Evolutionary conservation across 2,888 invertebrate species (phyloP), one percentile per base, ranked within the genome.

Genomic region (Tetanocera ferruginea): DNA sequence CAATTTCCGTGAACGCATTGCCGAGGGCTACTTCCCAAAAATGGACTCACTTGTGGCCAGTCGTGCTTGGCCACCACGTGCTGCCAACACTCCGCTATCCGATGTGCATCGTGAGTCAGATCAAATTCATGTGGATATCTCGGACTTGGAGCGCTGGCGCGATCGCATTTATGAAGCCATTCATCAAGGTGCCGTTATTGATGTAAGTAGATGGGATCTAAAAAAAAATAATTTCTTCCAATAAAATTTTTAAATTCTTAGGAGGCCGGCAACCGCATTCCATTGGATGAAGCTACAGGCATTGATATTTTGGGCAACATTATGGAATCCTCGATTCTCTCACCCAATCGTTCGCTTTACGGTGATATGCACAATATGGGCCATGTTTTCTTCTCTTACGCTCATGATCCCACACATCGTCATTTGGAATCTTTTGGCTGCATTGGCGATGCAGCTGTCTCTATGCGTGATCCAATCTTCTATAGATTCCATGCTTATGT

Each of bases 401-500:
- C 93, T 3, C 96, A 96, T 85, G 96, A 97, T 88, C 96, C 96
- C 0, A 95, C 95, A 87, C 93, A 94, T 86, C 87, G 89, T 70
- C 87, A 87, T 76, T 86, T 95, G 94, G 96, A 96, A 90, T 92
- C 93, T 69, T 94, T 94, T 84, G 94, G 94, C 55, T 94, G 95
- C 34, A 96, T 96, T 92, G 96, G 95, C 0, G 96, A 96, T 86
- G 93, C 95, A 0, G 93, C 95, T 0, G 96, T 96, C 0, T 95
- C 96, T 0, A 96, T 96, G 96, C 91, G 96, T 2, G 97, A 97
- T 89, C 96, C 96, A 0, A 90, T 94, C 23, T 96, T 96, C 91
- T 96, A 96, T 90, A 93, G 95, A 86, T 96, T 95, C 95, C 96
- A 97, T 86, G 92, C 94, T 0, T 94, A 93, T 86, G 91, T 96